Evolutionary conservation across 2,888 invertebrate species (phyloP), one percentile per base, ranked within the genome.

Genomic region (Acleris cristana): DNA sequence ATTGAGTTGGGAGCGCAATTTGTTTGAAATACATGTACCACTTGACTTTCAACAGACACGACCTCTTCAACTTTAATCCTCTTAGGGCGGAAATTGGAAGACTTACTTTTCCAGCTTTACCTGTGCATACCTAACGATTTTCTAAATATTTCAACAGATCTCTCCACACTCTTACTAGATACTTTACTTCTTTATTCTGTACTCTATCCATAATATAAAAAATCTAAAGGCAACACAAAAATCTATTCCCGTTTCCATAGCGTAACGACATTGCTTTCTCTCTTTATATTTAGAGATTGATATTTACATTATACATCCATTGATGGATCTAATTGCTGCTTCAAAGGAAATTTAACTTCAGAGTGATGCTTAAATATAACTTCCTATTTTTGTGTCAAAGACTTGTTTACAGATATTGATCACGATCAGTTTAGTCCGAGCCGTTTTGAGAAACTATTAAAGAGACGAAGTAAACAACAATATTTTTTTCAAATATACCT

Each of bases 251-350:
- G 8, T 55, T 56, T 44, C 16, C 12, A 51, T 8, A 18, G 21
- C 21, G n/a, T 44, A 16, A n/a, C 44, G 21, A 16, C n/a, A 44
- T 44, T 44, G 23, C 51, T 10, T 49, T 21, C 12, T 58, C 23
- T 48, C 23, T 58, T 48, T 48, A 48, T 26, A n/a, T 19, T 14
- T 58, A n/a, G n/a, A 45, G 58, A 12, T 12, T 21, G 40, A 57
- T 26, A 34, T 34, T 34, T 34, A 34, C 34, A 34, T 34, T 58
- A 48, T 58, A 58, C 23, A 45, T 23, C 26, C 18, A n/a, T 12
- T 44, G 45, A 45, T 48, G 58, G 14, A 48, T 48, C 48, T 48
- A 8, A 57, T 21, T n/a, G 45, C 45, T 26, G 48, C n/a, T 23
- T 58, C 58, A 26, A 58, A 58, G 57, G 4, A 57, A 16, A 16